Percentiles rank a stretch among this genome's conserved stretches.
phyloP scores from a whole-genome alignment of 1,140 invertebrate genomes.

The Gonatopus flavifemur region DNA sequence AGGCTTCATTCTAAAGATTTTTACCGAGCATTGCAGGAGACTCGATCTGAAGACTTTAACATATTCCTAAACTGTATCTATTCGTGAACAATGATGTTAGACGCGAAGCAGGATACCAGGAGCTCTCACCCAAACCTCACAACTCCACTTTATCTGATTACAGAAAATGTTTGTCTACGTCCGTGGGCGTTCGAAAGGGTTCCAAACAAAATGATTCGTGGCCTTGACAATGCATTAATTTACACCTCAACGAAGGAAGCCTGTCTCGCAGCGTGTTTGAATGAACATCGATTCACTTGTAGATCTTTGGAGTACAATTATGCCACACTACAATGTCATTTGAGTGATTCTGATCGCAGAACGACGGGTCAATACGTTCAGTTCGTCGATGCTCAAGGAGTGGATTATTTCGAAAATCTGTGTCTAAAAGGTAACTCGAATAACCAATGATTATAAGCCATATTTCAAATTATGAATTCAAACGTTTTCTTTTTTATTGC shows the following conservation, averaged over 20 bases:
- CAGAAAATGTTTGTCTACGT: conserved; percentile 86
- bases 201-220: conserved; percentile 87
- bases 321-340: conserved; percentile 84
- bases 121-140: too few species aligned
- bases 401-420: conserved; percentile 95
- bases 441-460: not conserved
- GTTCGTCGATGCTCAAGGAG: conserved; percentile 85
- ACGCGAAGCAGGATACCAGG: too few species aligned
- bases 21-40: too few species aligned
- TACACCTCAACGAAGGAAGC: conserved; percentile 93
- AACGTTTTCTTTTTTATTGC: too few species aligned
- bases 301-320: conserved; percentile 93
- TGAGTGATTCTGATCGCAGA: conserved; percentile 85
- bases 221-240: conserved; percentile 86
- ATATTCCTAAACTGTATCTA: too few species aligned
- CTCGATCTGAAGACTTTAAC: too few species aligned
- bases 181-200: conserved; percentile 93
- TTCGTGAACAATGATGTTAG: too few species aligned
- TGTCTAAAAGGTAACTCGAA: conserved; percentile 73
- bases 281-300: conserved; percentile 89
- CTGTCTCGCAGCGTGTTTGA: conserved; percentile 87
- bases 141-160: conserved; percentile 22
- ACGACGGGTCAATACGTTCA: conserved; percentile 82
- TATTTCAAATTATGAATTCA: too few species aligned
- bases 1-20: too few species aligned